Conservation (phyloP, 2,888 invertebrate species). For the Margaritifera margaritifera region DNA sequence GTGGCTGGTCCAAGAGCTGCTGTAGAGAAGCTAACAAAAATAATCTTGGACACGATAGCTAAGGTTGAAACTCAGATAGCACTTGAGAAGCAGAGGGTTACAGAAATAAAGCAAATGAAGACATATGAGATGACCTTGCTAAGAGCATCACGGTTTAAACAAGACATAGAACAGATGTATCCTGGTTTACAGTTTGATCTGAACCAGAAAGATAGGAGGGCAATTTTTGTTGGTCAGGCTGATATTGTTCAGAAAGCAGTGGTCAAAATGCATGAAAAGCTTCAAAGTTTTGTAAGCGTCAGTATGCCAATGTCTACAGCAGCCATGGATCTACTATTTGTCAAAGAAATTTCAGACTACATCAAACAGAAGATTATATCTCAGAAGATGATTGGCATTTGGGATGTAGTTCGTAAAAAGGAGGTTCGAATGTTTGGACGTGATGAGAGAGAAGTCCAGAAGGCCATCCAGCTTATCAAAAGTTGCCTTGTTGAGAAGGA, state of each 20-base stretch:
- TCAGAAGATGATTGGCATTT: constrained; percentile 15
- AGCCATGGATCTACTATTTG: too few species aligned
- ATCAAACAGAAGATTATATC: constrained; percentile 10
- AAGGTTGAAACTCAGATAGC: constrained; percentile 11
- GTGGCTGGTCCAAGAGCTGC: constrained; percentile 13
- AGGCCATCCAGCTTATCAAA: constrained; percentile 7
- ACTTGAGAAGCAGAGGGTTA: constrained; percentile 6
- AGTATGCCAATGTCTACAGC: too few species aligned
- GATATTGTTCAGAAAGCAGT: constrained; percentile 4
- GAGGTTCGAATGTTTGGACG: constrained; percentile 21
- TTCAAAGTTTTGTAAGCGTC: too few species aligned
- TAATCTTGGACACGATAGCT: background rate
- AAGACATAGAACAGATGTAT: too few species aligned
- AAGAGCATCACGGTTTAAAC: background rate
- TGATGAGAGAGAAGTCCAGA: constrained; percentile 10
- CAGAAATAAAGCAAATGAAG: constrained; percentile 13
- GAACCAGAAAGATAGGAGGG: too few species aligned
- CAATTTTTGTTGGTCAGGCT: background rate
- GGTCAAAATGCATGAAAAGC: background rate
- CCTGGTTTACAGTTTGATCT: too few species aligned
- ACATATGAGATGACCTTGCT: constrained; percentile 12
- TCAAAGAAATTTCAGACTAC: background rate
- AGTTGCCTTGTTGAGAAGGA: constrained; percentile 1
- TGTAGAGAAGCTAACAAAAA: constrained; percentile 2
- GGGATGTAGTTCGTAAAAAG: constrained; percentile 12